A percentile compares a stretch with the other conserved stretches of the same genome.
Evolutionary conservation across 2,797 vertebrate species (phyloP).

Genomic region (Chiloscyllium punctatum): DNA sequence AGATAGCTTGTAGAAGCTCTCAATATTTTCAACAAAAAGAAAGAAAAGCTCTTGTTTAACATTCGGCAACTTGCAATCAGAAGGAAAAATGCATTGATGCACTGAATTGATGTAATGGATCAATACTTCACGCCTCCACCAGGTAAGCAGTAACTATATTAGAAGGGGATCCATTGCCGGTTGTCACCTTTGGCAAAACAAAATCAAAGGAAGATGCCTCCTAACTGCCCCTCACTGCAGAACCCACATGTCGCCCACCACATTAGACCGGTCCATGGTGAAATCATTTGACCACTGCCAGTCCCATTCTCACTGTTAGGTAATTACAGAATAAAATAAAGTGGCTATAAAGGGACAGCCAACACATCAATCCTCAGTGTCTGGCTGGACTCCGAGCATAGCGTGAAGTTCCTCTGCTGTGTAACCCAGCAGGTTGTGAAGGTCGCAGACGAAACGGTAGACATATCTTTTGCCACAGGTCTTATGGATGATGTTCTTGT

Average conservation of each 20-base stretch:
- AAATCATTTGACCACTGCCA: background rate
- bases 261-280: background rate
- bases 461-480: constrained; percentile 79
- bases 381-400: constrained; percentile 76
- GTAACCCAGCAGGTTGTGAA: constrained; percentile 76
- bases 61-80: background rate
- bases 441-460: constrained; percentile 80
- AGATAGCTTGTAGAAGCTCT: background rate
- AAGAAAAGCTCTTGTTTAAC: background rate
- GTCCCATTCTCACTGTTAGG: background rate
- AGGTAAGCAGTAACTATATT: background rate
- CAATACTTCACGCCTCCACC: background rate
- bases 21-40: background rate
- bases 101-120: background rate
- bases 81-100: background rate
- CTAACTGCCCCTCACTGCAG: background rate
- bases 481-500: constrained; percentile 88
- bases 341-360: background rate
- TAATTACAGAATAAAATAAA: too few relatives aligned
- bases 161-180: background rate
- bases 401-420: constrained; percentile 72
- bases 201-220: background rate
- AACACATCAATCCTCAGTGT: constrained; percentile 68
- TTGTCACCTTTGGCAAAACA: background rate
- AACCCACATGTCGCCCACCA: background rate